phyloP scores from a whole-genome alignment of 2,113 vertebrate genomes.

The Excalfactoria chinensis region DNA sequence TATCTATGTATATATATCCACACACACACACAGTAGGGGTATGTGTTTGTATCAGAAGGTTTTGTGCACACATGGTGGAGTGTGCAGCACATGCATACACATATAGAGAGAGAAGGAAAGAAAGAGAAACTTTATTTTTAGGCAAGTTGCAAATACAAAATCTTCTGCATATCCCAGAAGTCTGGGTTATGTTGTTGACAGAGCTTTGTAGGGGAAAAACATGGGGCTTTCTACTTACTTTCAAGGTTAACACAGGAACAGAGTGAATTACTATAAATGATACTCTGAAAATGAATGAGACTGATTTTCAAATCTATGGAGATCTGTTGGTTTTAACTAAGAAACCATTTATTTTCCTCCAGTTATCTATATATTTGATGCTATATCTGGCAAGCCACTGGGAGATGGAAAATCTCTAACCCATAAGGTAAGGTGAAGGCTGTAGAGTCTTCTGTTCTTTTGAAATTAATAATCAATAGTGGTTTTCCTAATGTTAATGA shows the following conservation, averaged over 20 bases:
- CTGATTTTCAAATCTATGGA: neutral
- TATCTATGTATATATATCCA: neutral
- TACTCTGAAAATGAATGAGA: neutral
- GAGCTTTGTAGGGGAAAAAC: neutral
- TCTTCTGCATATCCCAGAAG: neutral
- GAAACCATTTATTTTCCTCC: neutral
- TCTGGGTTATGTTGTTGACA: neutral
- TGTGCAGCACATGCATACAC: fast-evolving
- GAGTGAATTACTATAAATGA: neutral
- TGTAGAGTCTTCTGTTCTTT: neutral
- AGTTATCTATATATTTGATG: slow-evolving; percentile 95
- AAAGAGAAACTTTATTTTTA: neutral
- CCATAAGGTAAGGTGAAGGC: slow-evolving; percentile 85
- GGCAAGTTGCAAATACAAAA: neutral
- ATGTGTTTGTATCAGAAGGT: no score
- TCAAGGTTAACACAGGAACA: neutral
- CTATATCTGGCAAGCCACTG: slow-evolving; percentile 88
- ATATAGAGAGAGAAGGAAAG: neutral
- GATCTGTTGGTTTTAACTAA: neutral
- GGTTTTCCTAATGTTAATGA: neutral
- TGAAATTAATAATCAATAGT: neutral
- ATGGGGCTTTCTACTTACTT: neutral
- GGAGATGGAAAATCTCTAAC: slow-evolving; percentile 90
- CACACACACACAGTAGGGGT: neutral
- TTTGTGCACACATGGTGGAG: neutral